Percentiles rank a stretch among this genome's conserved stretches.
These are phyloP conservation scores for Drosophila kepulauana DNA, from an alignment of 1,140 invertebrate genomes.

Conservation along the genomic window DNA sequence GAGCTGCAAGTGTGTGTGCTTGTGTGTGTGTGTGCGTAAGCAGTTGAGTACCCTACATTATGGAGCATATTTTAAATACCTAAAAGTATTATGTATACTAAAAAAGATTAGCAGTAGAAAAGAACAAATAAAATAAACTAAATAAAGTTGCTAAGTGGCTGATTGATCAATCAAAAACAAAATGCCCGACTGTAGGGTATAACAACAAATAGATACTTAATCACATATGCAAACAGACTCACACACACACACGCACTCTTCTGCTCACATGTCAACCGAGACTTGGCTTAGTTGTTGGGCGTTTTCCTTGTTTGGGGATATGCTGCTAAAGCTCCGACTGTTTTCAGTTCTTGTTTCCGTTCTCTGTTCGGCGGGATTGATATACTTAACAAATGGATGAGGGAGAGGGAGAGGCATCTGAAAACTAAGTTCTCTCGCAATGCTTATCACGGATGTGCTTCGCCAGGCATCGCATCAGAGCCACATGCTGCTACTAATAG, in stretches of 20 bases:
- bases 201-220: constrained; percentile 47
- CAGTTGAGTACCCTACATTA: constrained; percentile 24
- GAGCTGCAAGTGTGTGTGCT: constrained; percentile 10
- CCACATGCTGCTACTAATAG: constrained; percentile 23
- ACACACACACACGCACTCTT: constrained; percentile 6
- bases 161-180: not conserved
- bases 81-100: not conserved
- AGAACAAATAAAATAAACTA: not conserved
- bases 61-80: constrained; percentile 13
- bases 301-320: constrained; percentile 35
- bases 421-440: constrained; percentile 42
- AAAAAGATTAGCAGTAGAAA: not conserved
- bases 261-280: constrained; percentile 37
- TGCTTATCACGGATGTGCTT: constrained; percentile 38
- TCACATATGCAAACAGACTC: constrained; percentile 37
- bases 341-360: constrained; percentile 26
- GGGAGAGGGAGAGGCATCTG: constrained; percentile 10
- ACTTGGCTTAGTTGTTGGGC: constrained; percentile 35
- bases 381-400: not conserved
- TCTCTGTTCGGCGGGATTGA: not conserved
- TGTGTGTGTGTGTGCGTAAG: constrained; percentile 18
- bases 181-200: constrained; percentile 19
- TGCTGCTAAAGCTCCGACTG: constrained; percentile 33
- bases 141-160: not conserved
- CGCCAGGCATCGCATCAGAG: constrained; percentile 7